Evolutionary conservation across 2,888 invertebrate genomes (phyloP), one percentile per base, ranked within the genome.

Genomic region (Bedellia somnulentella): DNA sequence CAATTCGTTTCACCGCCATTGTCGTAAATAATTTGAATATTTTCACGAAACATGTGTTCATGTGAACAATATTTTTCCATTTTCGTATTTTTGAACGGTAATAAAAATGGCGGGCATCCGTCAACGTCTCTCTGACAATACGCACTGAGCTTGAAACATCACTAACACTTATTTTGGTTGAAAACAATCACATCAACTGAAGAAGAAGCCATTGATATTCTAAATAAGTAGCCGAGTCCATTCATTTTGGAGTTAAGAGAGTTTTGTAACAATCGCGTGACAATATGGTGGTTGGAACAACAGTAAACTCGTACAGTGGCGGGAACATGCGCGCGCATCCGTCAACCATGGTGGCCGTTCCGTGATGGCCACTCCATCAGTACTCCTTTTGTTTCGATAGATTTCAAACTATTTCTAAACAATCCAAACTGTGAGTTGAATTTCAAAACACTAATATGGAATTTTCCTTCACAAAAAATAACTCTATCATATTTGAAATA

Each of bases 261-360:
- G 64, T 52, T 49, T 46, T 28, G 18, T 43, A 38, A 71, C 67
- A 70, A 70, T 56, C 43, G 55, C 37, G 35, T 37, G 40, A 70
- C 71, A 71, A 70, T 63, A 54, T 54, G 49, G 46, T 45, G 53
- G 70, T 71, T 70, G 71, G n/a, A 66, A 64, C 70, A 73, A 73
- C 73, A 71, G 61, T 62, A 52, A 57, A 59, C 58, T 60, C 10
- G 6, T n/a, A 66, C 71, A 68, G 68, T 67, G 68, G 70, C 71
- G 71, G 49, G 51, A 49, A 49, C 52, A 47, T 53, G 56, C 50
- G 52, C 50, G 48, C 52, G 52, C 61, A 67, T 63, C 62, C 57
- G 66, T 70, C 70, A 67, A 63, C 53, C 59, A 66, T 57, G 54
- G 43, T 42, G 53, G 52, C 57, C 56, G n/a, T n/a, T n/a, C 15